phyloP scores from a whole-genome alignment of 2,888 invertebrate genomes.

The Aleiodes leptofemur region DNA sequence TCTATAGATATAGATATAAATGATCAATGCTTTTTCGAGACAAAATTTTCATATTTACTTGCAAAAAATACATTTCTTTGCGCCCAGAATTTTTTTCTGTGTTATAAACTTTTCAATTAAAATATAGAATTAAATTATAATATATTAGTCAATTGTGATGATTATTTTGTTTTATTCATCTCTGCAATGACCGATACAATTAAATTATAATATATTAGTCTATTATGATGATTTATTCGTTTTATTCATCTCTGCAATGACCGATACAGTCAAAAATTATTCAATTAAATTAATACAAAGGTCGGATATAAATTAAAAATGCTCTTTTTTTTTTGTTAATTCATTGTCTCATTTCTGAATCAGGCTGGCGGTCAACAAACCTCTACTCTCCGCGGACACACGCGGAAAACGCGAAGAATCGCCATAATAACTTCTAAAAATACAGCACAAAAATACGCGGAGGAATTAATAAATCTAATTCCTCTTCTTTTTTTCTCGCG shows the following conservation, averaged over 20 bases:
- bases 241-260: background rate
- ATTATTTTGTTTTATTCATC: slow-evolving; percentile 2
- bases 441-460: background rate
- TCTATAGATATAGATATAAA: too few relatives aligned
- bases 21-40: too few relatives aligned
- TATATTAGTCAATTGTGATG: too few relatives aligned
- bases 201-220: too few relatives aligned
- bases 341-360: slow-evolving; percentile 34
- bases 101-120: too few relatives aligned
- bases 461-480: slow-evolving; percentile 19
- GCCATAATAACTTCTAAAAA: slow-evolving; percentile 44
- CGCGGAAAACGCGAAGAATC: slow-evolving; percentile 36
- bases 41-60: too few relatives aligned
- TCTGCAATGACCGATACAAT: background rate
- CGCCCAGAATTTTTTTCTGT: too few relatives aligned
- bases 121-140: too few relatives aligned
- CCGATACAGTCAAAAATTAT: too few relatives aligned
- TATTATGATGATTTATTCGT: background rate
- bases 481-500: background rate
- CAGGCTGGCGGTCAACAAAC: slow-evolving; percentile 48
- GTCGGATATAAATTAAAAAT: too few relatives aligned
- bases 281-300: too few relatives aligned
- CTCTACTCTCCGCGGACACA: slow-evolving; percentile 32
- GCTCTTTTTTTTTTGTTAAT: background rate
- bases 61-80: too few relatives aligned